phyloP scores from a whole-genome alignment of 2,888 invertebrate genomes.

The Caenorhabditis virilis region DNA sequence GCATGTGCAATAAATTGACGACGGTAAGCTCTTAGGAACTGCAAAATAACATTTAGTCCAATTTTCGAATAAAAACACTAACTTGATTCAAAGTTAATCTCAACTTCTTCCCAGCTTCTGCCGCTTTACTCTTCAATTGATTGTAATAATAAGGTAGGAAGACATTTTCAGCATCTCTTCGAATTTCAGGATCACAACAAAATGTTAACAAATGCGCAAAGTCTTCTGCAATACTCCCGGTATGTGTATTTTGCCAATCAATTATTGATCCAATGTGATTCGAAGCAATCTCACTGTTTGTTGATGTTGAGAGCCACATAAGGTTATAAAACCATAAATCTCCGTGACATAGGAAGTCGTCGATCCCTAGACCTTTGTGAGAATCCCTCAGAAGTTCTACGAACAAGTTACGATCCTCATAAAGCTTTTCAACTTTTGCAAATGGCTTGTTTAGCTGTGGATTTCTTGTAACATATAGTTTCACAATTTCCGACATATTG shows the following conservation, averaged over 20 bases:
- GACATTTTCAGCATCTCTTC: conserved; percentile 28
- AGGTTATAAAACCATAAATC: conserved; percentile 52
- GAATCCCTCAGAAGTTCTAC: conserved; percentile 24
- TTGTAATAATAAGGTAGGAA: conserved; percentile 36
- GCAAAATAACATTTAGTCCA: too few species aligned
- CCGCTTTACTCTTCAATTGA: conserved; percentile 12
- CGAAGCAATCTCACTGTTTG: conserved; percentile 25
- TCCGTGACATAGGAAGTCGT: conserved; percentile 48
- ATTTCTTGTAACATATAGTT: conserved; percentile 25
- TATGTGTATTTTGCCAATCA: conserved; percentile 49
- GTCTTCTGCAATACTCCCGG: conserved; percentile 45
- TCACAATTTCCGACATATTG: conserved; percentile 34
- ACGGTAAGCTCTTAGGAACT: conserved; percentile 38
- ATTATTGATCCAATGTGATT: conserved; percentile 43
- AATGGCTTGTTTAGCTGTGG: conserved; percentile 20
- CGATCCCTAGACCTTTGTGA: conserved; percentile 27
- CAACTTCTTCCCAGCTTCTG: conserved; percentile 12
- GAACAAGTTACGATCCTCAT: conserved; percentile 19
- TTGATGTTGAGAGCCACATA: conserved; percentile 31
- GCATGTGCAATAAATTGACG: conserved; percentile 42
- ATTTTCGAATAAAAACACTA: too few species aligned
- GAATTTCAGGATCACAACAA: conserved; percentile 32
- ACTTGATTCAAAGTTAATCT: conserved; percentile 23
- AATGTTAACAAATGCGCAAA: conserved; percentile 44
- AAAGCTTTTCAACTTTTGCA: conserved; percentile 25